Evolutionary conservation across 1,140 invertebrate genomes (phyloP), one percentile per base, ranked within the genome.

Genomic region (Nasonia longicornis): DNA sequence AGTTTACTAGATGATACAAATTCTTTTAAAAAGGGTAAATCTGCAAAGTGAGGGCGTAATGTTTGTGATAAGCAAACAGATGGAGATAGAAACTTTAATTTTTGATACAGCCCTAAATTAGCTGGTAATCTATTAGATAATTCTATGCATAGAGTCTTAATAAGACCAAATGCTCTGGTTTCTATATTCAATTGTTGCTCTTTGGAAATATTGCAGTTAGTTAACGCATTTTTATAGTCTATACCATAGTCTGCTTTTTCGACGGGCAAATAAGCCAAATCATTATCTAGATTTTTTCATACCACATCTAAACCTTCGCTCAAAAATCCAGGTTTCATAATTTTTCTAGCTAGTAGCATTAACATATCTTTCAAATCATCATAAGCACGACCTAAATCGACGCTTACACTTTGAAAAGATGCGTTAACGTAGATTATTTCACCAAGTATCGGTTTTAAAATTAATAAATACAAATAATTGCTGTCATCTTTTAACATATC

Each of bases 401-500:
- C 79, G 29, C 82, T 79, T 26, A 83, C 79, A 31, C 77, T 80
- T 84, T 88, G 82, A 67, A 87, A 87, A 66, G 82, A 66, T 29
- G 85, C 77, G 69, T 86, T 86, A 11, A 84, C 26, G 71, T 67
- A 64, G 67, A 76, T 82, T 45, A 83, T 69, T 80, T 85, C 85
- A 14, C 70, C 72, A n/a, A 87, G 71, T 76, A 84, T 83, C 4
- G 83, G 82, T 69, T 85, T 80, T 20, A 85, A 22, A 72, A 86
- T 80, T 14, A 83, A 6, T 1, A 85, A 70, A 76, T 84, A 84
- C 31, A 84, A 67, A 14, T 77, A 70, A 75, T 85, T 87, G 12
- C 26, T 71, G 78, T 84, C 67, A 45, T 87, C 84, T 7, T 82
- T 69, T 31, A 85, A 82, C 81, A 86, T 84, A 26, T 84, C 79